Evolutionary conservation across 1,140 invertebrate species (phyloP), one percentile per base, ranked within the genome.

Genomic region (Bradynema listronoti): DNA sequence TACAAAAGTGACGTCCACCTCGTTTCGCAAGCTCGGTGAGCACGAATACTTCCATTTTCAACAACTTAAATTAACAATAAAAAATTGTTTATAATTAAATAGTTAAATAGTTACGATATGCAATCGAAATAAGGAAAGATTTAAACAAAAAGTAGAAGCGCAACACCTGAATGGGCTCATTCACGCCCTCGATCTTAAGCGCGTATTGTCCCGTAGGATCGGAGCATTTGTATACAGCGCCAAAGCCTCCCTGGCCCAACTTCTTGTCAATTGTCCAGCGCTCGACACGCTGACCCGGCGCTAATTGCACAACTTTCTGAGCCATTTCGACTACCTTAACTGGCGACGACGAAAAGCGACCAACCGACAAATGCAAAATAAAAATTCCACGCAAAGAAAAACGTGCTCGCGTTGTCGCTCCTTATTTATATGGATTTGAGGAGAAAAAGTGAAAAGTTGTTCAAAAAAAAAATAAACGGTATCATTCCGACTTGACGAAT

Each of bases 11-110:
- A 36, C 68, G 65, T 34, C 56, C 52, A 29, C 69, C 69, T 30
- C 63, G 30, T 53, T 69, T 69, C 25, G 61, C 34, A 49, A 70
- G 56, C 43, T 70, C 68, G 32, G 58, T 51, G 9, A 70, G 53
- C 1, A 70, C 68, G 50, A 50, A 73, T 2, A 70, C 69, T 55
- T 73, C 69, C 69, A 70, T 73, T 22, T 59, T 66, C 24, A 73
- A 51, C n/a, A 72, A 68, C 65, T 72, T 50, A 58, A 63, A 63
- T n/a, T 22, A 30, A 59, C 30, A 22, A 58, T 7, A 63, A 7
- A 56, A 45, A 45, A 62, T 11, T 62, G 14, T 5, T 7, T 11
- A 6, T 25, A 11, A 56, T 11, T 6, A 6, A 9, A 22, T 5
- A 14, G 25, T 49, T 49, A 11, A 14, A 39, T 39, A 39, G 19